Conservation (phyloP, 2,113 vertebrate species). For the Otolemur garnettii region DNA sequence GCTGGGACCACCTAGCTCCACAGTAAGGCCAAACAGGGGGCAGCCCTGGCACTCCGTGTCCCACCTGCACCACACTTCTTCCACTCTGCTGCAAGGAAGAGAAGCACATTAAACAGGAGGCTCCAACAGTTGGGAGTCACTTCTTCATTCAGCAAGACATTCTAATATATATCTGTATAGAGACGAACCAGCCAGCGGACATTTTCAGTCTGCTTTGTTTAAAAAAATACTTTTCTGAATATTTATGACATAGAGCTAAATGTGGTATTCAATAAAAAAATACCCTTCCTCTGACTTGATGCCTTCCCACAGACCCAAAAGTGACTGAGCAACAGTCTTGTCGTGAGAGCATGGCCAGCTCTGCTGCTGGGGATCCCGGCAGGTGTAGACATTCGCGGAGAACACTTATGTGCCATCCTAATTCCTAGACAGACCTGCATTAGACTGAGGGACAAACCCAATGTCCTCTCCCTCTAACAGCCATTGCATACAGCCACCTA, state of each 20-base stretch:
- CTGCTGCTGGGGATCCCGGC: slow-evolving; percentile 55
- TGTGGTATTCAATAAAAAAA: slow-evolving; percentile 81
- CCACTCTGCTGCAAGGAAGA: slow-evolving; percentile 33
- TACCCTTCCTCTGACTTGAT: slow-evolving; percentile 81
- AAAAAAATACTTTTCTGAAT: slow-evolving; percentile 86
- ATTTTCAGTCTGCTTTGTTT: slow-evolving; percentile 84
- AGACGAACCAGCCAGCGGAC: slow-evolving; percentile 85
- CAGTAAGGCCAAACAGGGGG: no score
- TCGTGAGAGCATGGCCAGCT: neutral
- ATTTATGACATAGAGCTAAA: slow-evolving; percentile 86
- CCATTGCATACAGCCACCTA: neutral
- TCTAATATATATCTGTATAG: slow-evolving; percentile 63
- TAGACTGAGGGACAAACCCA: neutral
- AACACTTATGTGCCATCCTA: no score
- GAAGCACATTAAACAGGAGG: slow-evolving; percentile 29
- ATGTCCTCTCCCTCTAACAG: neutral
- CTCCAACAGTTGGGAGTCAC: slow-evolving; percentile 57
- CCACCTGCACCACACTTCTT: neutral
- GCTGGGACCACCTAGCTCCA: neutral
- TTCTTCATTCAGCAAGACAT: slow-evolving; percentile 55
- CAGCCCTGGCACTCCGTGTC: neutral
- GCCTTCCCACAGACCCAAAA: slow-evolving; percentile 53
- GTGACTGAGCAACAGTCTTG: slow-evolving; percentile 18
- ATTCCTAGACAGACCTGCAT: neutral
- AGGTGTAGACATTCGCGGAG: neutral